These are phyloP conservation scores for Pangasius djambal DNA, from an alignment of 2,797 vertebrate species.

Conservation along the genomic window DNA sequence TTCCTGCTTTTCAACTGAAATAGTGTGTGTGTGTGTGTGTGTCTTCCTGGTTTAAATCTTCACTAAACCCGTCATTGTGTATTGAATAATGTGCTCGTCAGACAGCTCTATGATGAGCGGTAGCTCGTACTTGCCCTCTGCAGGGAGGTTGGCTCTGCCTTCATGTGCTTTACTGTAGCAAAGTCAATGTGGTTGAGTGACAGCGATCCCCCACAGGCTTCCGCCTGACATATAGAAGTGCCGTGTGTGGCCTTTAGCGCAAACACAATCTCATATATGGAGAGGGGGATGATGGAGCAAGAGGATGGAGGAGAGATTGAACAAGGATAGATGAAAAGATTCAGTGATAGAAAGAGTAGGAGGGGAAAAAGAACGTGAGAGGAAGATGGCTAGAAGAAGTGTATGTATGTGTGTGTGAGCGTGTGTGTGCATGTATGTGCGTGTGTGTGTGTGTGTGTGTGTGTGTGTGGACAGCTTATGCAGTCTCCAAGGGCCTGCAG, in stretches of 20 bases:
- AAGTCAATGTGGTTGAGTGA: slow-evolving; percentile 53
- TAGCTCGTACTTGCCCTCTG: slow-evolving; percentile 12
- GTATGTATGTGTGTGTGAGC: not conserved
- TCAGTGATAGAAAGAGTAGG: slow-evolving; percentile 38
- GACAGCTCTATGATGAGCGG: slow-evolving; percentile 22
- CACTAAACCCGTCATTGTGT: slow-evolving; percentile 24
- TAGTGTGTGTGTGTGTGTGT: slow-evolving; percentile 57
- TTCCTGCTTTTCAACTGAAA: slow-evolving; percentile 4
- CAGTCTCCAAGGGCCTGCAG: slow-evolving; percentile 48
- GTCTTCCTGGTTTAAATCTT: slow-evolving; percentile 56
- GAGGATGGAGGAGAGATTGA: slow-evolving; percentile 42
- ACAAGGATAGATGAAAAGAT: slow-evolving; percentile 44
- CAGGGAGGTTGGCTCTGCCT: slow-evolving; percentile 36
- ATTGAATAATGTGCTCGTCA: slow-evolving; percentile 15
- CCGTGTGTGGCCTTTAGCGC: slow-evolving; percentile 52
- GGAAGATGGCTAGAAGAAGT: not conserved
- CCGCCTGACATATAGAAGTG: slow-evolving; percentile 49
- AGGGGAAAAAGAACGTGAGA: slow-evolving; percentile 21
- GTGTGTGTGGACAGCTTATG: slow-evolving; percentile 43
- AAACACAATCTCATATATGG: slow-evolving; percentile 51
- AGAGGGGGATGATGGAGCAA: slow-evolving; percentile 37
- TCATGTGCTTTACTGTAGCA: slow-evolving; percentile 34
- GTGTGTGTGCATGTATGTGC: not conserved
- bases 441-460: not conserved
- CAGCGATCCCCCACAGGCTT: slow-evolving; percentile 51